Percentiles rank a stretch among this genome's conserved stretches.
Conservation (phyloP, 2,797 vertebrate genomes). For the Coendou prehensilis region DNA sequence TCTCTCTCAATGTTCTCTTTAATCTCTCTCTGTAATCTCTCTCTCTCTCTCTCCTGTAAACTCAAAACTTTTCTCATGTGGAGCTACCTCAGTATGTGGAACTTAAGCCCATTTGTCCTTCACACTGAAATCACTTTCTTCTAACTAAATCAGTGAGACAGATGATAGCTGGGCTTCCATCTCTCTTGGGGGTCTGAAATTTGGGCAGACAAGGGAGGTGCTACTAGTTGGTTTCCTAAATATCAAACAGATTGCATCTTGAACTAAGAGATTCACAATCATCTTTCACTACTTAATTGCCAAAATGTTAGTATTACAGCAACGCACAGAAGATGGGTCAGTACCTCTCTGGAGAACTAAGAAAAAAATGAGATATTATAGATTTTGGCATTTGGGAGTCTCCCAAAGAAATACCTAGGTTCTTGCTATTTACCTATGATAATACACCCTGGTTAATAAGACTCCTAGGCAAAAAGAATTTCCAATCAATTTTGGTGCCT, state of each 20-base stretch:
- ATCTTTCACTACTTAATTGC: not conserved
- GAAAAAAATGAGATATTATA: not conserved
- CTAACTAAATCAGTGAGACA: not conserved
- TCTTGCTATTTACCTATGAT: not conserved
- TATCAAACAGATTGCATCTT: conserved; percentile 16
- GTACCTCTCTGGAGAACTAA: not conserved
- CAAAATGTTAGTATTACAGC: not conserved
- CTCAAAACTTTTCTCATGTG: not conserved
- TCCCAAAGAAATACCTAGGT: not conserved
- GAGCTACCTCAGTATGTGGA: not conserved
- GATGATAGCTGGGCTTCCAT: not conserved
- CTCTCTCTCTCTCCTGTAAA: not conserved
- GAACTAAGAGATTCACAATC: not conserved
- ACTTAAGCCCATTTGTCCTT: not conserved
- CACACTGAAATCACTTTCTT: conserved; percentile 22
- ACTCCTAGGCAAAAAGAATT: not conserved
- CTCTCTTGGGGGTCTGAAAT: conserved; percentile 30
- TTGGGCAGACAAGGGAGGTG: not conserved
- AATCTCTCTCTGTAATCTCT: too few species aligned
- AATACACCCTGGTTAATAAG: not conserved
- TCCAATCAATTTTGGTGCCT: conserved; percentile 7
- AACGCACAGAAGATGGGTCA: not conserved
- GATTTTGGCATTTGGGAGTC: not conserved
- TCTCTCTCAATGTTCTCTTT: not conserved
- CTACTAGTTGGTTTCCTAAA: not conserved